Evolutionary conservation across 1,140 invertebrate species (phyloP).

Genomic region (Zaprionus nigranus): DNA sequence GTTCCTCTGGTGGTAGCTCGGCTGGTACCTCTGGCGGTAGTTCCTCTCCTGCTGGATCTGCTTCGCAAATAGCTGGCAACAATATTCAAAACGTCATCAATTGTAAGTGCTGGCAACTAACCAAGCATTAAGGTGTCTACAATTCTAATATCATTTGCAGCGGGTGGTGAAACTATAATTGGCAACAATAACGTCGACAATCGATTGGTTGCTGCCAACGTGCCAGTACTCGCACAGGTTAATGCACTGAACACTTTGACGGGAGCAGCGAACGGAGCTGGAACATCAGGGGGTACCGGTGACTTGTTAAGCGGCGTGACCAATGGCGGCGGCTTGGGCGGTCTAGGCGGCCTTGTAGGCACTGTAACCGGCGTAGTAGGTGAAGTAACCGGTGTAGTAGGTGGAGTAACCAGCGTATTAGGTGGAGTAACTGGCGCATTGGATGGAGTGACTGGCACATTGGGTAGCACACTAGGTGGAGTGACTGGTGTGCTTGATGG

Average conservation of each 20-base stretch:
- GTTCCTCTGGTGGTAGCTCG: background rate
- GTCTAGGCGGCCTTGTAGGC: no score
- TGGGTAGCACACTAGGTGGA: no score
- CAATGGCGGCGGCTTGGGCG: no score
- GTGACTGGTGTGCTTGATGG: background rate
- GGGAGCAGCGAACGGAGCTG: background rate
- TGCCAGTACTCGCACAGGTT: slow-evolving; percentile 1
- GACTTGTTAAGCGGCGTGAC: background rate
- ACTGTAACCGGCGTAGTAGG: no score
- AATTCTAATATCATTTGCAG: background rate
- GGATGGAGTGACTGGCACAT: no score
- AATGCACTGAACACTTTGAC: slow-evolving; percentile 14
- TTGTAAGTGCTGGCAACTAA: background rate
- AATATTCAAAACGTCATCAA: background rate
- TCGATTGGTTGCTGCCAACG: background rate
- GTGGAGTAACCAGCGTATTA: no score
- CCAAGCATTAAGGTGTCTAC: background rate
- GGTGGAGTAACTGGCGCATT: no score
- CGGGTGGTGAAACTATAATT: background rate
- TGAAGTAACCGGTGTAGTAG: no score
- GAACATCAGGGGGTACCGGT: background rate
- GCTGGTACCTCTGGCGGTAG: background rate
- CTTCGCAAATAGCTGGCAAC: background rate
- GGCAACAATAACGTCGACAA: slow-evolving; percentile 12
- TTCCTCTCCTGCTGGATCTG: no score